These are phyloP conservation scores for Stercorarius parasiticus DNA, from an alignment of 2,113 vertebrate genomes.

Conservation along the genomic window DNA sequence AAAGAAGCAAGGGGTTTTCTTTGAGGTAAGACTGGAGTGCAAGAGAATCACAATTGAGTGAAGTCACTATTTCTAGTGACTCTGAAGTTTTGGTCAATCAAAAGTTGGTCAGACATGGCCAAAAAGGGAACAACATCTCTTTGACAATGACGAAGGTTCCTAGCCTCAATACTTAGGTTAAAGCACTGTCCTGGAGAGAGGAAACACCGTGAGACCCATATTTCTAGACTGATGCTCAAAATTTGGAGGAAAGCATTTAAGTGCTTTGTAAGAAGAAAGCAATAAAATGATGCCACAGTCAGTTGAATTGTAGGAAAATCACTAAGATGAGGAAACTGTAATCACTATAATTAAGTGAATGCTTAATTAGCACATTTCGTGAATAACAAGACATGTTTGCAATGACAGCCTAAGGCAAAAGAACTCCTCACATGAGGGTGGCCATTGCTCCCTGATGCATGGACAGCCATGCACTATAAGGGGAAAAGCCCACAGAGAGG, in stretches of 20 bases:
- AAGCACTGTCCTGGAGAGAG: background rate
- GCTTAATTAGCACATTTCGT: constrained; percentile 59
- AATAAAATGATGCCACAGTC: constrained; percentile 40
- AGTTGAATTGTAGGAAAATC: constrained; percentile 38
- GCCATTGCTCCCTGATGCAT: background rate
- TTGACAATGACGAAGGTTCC: accelerated
- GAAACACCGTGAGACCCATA: background rate
- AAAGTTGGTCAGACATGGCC: background rate
- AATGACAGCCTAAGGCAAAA: constrained; percentile 9
- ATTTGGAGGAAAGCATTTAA: background rate
- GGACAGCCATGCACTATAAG: background rate
- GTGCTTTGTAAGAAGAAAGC: constrained; percentile 6
- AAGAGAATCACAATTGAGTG: background rate
- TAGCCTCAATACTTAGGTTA: background rate
- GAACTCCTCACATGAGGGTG: background rate
- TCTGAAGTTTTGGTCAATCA: background rate
- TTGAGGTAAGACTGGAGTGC: background rate
- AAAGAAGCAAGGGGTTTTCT: background rate
- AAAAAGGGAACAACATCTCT: background rate
- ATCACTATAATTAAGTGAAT: constrained; percentile 67
- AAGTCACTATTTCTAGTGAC: background rate
- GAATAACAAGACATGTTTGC: constrained; percentile 41
- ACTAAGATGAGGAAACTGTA: constrained; percentile 54
- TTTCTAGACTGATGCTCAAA: background rate
- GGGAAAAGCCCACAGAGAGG: background rate